Evolutionary conservation across 2,113 vertebrate species (phyloP).

Genomic region (Thryonomys swinderianus): DNA sequence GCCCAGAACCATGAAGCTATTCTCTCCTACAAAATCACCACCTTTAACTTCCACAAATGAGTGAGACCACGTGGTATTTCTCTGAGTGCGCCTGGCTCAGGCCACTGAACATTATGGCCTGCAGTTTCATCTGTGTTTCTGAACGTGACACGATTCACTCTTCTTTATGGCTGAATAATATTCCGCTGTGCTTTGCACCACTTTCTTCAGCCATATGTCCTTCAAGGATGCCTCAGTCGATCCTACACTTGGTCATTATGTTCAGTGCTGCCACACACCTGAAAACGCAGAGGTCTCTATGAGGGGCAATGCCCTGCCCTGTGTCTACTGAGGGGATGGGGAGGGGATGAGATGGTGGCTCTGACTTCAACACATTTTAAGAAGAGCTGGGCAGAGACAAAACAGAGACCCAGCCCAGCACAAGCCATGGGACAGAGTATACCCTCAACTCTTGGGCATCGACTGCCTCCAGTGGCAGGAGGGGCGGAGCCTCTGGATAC

Average conservation of each 20-base stretch:
- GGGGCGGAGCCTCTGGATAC: background rate
- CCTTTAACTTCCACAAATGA: background rate
- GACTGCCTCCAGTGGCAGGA: background rate
- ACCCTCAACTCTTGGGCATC: no score
- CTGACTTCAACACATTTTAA: background rate
- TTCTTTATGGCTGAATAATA: background rate
- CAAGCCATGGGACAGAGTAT: background rate
- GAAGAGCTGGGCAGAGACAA: background rate
- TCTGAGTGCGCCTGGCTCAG: background rate
- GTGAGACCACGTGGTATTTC: background rate
- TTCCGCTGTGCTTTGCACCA: background rate
- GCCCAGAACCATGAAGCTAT: no score
- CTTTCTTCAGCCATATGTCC: background rate
- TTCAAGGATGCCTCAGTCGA: background rate
- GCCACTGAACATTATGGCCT: background rate
- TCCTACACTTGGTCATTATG: background rate
- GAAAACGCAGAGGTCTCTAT: background rate
- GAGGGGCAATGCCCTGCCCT: background rate
- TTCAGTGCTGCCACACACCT: background rate
- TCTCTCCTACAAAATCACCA: background rate
- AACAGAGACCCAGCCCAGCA: background rate
- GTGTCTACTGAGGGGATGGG: background rate
- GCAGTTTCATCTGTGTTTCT: background rate
- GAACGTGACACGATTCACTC: background rate
- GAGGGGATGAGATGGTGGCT: background rate